These are phyloP conservation scores for Pterocles orientalis DNA, from an alignment of 2,113 vertebrate genomes.

Conservation along the genomic window DNA sequence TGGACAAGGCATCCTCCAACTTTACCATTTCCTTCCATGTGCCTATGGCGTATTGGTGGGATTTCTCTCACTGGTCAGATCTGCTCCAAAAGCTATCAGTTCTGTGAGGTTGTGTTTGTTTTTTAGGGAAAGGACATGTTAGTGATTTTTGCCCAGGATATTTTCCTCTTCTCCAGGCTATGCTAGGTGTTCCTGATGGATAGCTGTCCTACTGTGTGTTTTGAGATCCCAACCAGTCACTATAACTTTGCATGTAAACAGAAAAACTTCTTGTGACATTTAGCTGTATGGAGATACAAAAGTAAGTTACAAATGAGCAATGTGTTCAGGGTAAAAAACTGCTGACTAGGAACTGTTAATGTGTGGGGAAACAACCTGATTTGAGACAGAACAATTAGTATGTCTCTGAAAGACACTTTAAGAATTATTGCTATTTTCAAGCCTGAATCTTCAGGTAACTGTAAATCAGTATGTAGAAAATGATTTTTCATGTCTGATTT, in stretches of 20 bases:
- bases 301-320: neutral
- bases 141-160: neutral
- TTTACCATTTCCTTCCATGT: neutral
- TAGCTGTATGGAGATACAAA: neutral
- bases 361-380: neutral
- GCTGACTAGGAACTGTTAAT: neutral
- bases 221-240: neutral
- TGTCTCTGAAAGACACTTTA: neutral
- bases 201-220: neutral
- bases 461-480: neutral
- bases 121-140: neutral
- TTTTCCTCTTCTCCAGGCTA: neutral
- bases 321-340: neutral
- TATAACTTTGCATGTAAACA: neutral
- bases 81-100: neutral
- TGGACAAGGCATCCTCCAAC: neutral
- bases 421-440: neutral
- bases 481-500: neutral
- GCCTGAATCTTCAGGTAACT: neutral
- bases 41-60: neutral
- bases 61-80: neutral
- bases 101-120: neutral
- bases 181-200: neutral
- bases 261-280: neutral
- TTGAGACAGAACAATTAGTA: neutral